Evolutionary conservation across 2,888 invertebrate species (phyloP), one percentile per base, ranked within the genome.

Genomic region (Protonemura montana): DNA sequence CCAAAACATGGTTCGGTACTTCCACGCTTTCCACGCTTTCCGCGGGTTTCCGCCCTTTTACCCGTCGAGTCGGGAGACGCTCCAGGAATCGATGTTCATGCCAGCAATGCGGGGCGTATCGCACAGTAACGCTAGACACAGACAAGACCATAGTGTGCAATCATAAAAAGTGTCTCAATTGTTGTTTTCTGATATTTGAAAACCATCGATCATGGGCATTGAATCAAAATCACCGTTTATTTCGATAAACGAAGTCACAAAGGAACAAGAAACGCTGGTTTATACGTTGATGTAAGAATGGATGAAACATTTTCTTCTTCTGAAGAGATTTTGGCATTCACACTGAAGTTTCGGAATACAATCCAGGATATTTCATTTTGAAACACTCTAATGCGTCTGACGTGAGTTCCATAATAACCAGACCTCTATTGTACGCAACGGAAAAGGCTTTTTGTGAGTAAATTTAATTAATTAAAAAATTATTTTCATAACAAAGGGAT

Each of bases 401-500:
- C 59, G 59, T 59, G 59, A 59, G 59, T 21, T 59, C 59, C 59
- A 59, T 59, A 16, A 59, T 59, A 16, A 59, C 59, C 59, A 59
- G 21, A 21, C 16, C 21, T 21, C 59, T 59, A 59, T 59, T 59
- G 59, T 59, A 59, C 59, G 59, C 59, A 59, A 59, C 59, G 16
- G 21, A 59, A 21, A 59, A 13, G 59, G 59, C 59, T 78, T 78
- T 26, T 26, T 27, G 28, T 26, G 28, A 78, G 78, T 28, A 27
- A 78, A 78, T 78, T 78, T 27, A 78, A 78, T 78, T 78, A 78
- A 78, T 78, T 78, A 78, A 78, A 78, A 78, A 26, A 78, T 27
- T 78, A 78, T 78, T 78, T 78, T 78, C 28, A 26, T 78, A 78
- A 78, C 78, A 78, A 78, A 78, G 10, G 26, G 28, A 78, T 27